Base-by-base conservation (phyloP, 2,888 invertebrate species). In the Troides helena region DNA sequence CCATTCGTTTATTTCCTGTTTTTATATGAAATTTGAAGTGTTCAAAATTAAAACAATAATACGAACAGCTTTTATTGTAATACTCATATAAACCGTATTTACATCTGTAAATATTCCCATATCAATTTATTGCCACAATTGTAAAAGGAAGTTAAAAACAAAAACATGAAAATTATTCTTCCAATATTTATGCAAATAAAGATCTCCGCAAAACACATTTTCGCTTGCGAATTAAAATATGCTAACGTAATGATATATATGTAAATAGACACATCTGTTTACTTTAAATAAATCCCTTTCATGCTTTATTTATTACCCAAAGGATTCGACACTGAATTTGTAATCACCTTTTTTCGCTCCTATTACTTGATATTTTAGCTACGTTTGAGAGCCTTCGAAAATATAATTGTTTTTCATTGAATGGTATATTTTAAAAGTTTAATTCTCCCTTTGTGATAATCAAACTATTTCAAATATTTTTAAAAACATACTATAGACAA, bases 281-380 rank as follows among this genome's bases (percentile, higher is more conserved):
- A 56, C n/a, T 53, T 25, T 18, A 50, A 63, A 50, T 50, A 63
- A 17, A 50, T 50, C 46, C 39, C 25, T 50, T 63, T 14, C 18
- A 46, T 25, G 50, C 50, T 21, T 63, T 63, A 63, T 50, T 63
- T 18, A 63, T 50, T 63, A 50, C 50, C 62, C 62, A 18, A 63
- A 30, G 62, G 62, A 63, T 46, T 2, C 18, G 8, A 59, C 25
- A 25, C 23, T 43, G 25, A 50, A 62, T 17, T 7, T 4, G 61
- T 62, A 23, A 36, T 36, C 30, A 6, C 62, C 17, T 50, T 62
- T 62, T 62, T 50, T 62, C 50, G 8, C 23, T 50, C 50, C 21
- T 25, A 50, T 25, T 50, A 50, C 50, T 25, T 50, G 17, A 61
- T 14, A 61, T n/a, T 39, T n/a, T 18, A 39, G 61, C 61, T 61